Base-by-base conservation (phyloP, 2,797 vertebrate species). In the Euthynnus affinis region DNA sequence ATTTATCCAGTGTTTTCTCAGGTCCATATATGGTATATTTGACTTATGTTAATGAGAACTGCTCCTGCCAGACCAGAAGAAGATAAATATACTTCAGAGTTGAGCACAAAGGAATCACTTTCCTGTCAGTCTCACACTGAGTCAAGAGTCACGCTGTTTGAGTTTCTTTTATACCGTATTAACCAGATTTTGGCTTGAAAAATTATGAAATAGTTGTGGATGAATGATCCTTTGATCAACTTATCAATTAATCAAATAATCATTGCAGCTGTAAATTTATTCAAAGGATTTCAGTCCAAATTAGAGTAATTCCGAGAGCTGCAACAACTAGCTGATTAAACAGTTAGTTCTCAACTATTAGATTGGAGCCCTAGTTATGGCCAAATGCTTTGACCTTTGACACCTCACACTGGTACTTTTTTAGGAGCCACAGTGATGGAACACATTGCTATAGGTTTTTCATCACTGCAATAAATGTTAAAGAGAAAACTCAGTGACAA, bases 61-160 rank as follows among this genome's bases (percentile, higher is more conserved):
- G 81, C 65, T 73, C 66, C 32, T 86, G 86, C 84, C 89, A 91
- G 73, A 79, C 74, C 66, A 56, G 56, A 79, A 46, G 62, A 89
- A 82, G 71, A 84, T 80, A 91, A 90, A 87, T 81, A 89, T 72
- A 88, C 83, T 59, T 71, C 27, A 69, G 42, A 64, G 53, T 32
- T n/a, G 49, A 76, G 76, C 76, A 57, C 37, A 81, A 78, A 4
- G 58, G 29, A 71, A 78, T 66, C 52, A 59, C 61, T 81, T 83
- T 81, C 56, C 62, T 77, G 74, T 71, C 75, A 44, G 61, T 69
- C 53, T n/a, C 5, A 49, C 62, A 23, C 25, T 6, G 64, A 62
- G 65, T 22, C 37, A 32, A 69, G 57, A 57, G 37, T 73, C 48
- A 56, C 32, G 71, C 71, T 71, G 67, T 61, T 61, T 71, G 53